phyloP scores from a whole-genome alignment of 2,797 vertebrate species.

The Rallus crepitans region DNA sequence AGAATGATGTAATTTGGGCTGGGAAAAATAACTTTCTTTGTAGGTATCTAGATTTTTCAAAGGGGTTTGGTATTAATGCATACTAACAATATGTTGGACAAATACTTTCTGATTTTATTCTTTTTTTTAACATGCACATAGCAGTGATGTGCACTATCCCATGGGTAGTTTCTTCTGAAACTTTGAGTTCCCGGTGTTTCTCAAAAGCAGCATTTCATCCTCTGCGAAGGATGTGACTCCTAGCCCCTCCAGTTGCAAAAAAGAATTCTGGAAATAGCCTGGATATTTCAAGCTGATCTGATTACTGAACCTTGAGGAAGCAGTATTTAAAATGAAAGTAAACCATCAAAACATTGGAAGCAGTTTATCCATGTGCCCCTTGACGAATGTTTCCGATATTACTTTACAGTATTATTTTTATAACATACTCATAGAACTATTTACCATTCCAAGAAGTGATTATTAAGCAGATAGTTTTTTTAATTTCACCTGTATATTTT shows the following conservation, averaged over 20 bases:
- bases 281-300: neutral
- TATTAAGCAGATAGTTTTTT: neutral
- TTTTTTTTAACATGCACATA: neutral
- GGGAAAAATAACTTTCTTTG: neutral
- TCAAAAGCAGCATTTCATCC: neutral
- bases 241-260: neutral
- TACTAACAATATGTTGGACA: neutral
- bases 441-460: neutral
- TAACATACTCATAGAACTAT: neutral
- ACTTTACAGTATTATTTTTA: neutral
- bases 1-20: neutral
- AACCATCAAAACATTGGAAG: neutral
- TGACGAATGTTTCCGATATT: neutral
- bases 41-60: neutral
- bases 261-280: neutral
- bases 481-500: neutral
- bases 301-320: neutral
- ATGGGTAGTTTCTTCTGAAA: neutral
- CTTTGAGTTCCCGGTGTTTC: neutral
- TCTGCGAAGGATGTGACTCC: neutral
- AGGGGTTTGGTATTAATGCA: neutral
- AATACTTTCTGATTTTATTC: neutral
- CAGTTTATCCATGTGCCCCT: neutral
- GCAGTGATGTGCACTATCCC: neutral
- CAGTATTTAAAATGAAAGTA: neutral